Evolutionary conservation across 2,797 vertebrate species (phyloP).

Genomic region (Bradypodion ventrale): DNA sequence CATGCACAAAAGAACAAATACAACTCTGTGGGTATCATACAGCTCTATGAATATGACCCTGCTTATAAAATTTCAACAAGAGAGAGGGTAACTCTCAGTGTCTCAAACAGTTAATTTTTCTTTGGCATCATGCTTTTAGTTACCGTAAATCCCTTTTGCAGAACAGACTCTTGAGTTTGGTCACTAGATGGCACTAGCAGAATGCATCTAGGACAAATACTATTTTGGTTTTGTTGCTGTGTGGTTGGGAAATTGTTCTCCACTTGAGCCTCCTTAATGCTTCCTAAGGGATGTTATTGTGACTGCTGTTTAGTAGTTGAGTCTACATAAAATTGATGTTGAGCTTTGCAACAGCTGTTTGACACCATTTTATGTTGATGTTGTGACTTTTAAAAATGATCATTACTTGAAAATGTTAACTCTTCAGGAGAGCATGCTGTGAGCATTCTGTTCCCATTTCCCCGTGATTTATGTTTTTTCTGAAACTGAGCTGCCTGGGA

Average conservation of each 20-base stretch:
- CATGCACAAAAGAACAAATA: neutral
- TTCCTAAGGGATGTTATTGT: constrained; percentile 74
- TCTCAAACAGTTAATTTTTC: neutral
- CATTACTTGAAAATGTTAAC: constrained; percentile 62
- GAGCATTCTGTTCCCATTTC: constrained; percentile 53
- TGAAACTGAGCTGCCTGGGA: constrained; percentile 53
- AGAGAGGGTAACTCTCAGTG: neutral
- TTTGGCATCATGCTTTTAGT: neutral
- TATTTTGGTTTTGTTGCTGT: constrained; percentile 62
- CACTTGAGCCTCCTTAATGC: constrained; percentile 66
- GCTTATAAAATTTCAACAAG: neutral
- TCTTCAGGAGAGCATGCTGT: constrained; percentile 54
- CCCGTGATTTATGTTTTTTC: constrained; percentile 60
- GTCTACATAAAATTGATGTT: constrained; percentile 73
- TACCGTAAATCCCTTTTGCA: neutral
- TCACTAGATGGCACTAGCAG: constrained; percentile 71
- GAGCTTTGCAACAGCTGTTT: constrained; percentile 73
- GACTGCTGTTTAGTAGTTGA: constrained; percentile 75
- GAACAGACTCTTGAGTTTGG: neutral
- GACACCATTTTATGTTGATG: constrained; percentile 62
- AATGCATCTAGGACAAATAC: constrained; percentile 50
- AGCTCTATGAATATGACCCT: neutral
- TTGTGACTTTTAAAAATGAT: constrained; percentile 66
- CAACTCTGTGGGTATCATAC: neutral
- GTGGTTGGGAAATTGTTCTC: constrained; percentile 67